Evolutionary conservation across 2,888 invertebrate genomes (phyloP).

Genomic region (Sphinx pinastri): DNA sequence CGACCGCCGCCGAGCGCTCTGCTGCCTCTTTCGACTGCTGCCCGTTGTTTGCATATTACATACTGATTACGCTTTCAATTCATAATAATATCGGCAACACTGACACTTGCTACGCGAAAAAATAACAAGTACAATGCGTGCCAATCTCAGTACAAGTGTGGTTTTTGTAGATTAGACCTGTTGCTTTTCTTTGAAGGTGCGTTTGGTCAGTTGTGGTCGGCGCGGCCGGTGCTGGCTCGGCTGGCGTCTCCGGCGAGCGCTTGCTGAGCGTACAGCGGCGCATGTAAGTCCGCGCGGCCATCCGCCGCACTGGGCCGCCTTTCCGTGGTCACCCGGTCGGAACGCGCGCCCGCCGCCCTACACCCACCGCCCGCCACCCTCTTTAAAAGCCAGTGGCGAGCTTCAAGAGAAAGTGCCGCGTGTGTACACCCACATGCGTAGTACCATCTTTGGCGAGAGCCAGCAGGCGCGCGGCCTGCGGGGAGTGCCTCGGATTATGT

Average conservation of each 20-base stretch:
- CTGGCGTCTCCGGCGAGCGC: constrained; percentile 34
- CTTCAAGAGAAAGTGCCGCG: constrained; percentile 85
- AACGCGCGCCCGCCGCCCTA: constrained; percentile 68
- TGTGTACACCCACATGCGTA: constrained; percentile 82
- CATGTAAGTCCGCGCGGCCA: constrained; percentile 57
- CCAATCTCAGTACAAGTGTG: not conserved
- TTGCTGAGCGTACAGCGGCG: constrained; percentile 51
- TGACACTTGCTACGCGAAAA: not conserved
- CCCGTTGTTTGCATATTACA: constrained; percentile 23
- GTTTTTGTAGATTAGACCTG: not conserved
- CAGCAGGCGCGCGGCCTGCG: constrained; percentile 60
- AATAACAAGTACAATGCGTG: not conserved
- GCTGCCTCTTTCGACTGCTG: constrained; percentile 1
- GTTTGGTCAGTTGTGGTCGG: not conserved
- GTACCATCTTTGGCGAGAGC: constrained; percentile 77
- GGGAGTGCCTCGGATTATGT: constrained; percentile 77
- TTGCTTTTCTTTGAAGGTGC: not conserved
- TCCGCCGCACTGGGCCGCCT: constrained; percentile 59
- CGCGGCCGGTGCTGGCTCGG: not conserved
- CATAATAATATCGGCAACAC: constrained; percentile 12
- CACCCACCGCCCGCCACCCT: constrained; percentile 71
- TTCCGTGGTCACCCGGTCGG: constrained; percentile 85
- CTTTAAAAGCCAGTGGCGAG: constrained; percentile 85
- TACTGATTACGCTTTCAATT: not conserved
- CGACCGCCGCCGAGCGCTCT: constrained; percentile 25